Base-by-base conservation (phyloP, 2,888 invertebrate genomes). In the Venustoraphidia nigricollis region DNA sequence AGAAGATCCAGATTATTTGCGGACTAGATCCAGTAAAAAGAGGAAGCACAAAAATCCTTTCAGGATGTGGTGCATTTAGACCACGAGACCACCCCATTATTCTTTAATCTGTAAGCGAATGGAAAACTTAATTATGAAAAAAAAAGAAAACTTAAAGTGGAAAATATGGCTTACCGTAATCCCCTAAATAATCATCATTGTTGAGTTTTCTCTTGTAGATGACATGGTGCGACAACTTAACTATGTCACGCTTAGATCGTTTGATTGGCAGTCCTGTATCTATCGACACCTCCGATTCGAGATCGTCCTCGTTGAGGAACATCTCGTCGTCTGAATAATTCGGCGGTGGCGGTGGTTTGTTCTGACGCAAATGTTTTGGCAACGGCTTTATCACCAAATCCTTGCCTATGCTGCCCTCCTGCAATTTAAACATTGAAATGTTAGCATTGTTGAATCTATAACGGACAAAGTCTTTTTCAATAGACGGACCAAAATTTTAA, bases 381-480 rank as follows among this genome's bases (percentile, higher is more conserved):
- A 92, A 71, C 52, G 93, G 91, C 58, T 86, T 79, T 63, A 94
- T 88, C 57, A 93, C 86, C 62, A 91, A 69, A 59, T 90, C 84
- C 65, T 86, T 79, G 53, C 93, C 93, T 55, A 94, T 89, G 57
- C 90, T 90, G 56, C 93, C 93, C 69, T 93, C 90, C 92, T 93
- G 73, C 52, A 58, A 58, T 44, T 14, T n/a, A 43, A 47, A 27
- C 6, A 27, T 27, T 27, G 27, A 6, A 27, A 6, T 27, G 27
- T 27, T 27, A 27, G 6, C 6, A 27, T 27, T 27, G 27, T 6
- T 27, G 27, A 27, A 27, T 27, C 6, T 27, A 27, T 6, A 27
- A 27, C 6, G 27, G 27, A 27, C 27, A 6, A 27, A 3, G 27
- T 27, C 5, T 6, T 27, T 27, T 27, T 27, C 3, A 27, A 27